Evolutionary conservation across 2,888 invertebrate genomes (phyloP).

Genomic region (Eupsilia transversa): DNA sequence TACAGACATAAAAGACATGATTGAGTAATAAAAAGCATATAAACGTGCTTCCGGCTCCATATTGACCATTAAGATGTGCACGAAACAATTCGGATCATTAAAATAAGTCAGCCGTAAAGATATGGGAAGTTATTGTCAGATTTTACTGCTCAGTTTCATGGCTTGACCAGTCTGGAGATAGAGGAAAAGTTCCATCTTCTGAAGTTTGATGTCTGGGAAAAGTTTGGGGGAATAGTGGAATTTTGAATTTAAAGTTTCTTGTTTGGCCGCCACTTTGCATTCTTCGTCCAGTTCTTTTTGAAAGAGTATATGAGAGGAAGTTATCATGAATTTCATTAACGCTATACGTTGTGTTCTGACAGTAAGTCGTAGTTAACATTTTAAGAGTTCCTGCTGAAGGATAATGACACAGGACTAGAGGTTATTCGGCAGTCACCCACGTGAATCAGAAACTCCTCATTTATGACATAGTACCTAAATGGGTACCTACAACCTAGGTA

Average conservation of each 20-base stretch:
- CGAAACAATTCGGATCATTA: slow-evolving; percentile 59
- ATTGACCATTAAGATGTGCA: slow-evolving; percentile 41
- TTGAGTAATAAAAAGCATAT: slow-evolving; percentile 51
- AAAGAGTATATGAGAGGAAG: background rate
- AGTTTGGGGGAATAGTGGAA: slow-evolving; percentile 10
- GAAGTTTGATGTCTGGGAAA: slow-evolving; percentile 6
- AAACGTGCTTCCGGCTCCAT: slow-evolving; percentile 42
- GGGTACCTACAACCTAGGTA: too few relatives aligned
- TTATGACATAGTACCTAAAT: too few relatives aligned
- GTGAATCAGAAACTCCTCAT: too few relatives aligned
- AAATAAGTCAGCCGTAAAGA: slow-evolving; percentile 55
- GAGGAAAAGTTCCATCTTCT: slow-evolving; percentile 30
- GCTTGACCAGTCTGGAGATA: slow-evolving; percentile 10
- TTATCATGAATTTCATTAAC: too few relatives aligned
- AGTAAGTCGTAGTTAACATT: too few relatives aligned
- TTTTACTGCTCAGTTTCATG: slow-evolving; percentile 48
- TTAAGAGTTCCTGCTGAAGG: too few relatives aligned
- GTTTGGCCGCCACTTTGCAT: slow-evolving; percentile 1
- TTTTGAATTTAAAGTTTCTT: slow-evolving; percentile 32
- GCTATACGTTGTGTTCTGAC: too few relatives aligned
- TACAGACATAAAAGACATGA: slow-evolving; percentile 41
- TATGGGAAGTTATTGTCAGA: slow-evolving; percentile 51
- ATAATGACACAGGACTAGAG: too few relatives aligned
- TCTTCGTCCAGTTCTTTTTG: background rate
- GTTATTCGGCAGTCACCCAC: too few relatives aligned